phyloP scores from a whole-genome alignment of 2,797 vertebrate species.

The Tangara arthus region DNA sequence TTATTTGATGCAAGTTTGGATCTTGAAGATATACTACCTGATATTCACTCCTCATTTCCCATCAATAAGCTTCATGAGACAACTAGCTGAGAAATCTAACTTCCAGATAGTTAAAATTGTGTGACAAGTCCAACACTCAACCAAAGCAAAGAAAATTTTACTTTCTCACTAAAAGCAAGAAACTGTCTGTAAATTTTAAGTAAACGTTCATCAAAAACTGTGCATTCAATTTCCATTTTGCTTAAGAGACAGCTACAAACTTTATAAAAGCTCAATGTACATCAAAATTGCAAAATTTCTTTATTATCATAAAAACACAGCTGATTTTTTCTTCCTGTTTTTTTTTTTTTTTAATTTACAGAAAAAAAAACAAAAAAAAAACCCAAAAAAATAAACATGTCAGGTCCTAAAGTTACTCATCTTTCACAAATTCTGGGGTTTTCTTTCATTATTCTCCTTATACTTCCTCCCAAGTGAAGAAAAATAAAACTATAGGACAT shows the following conservation, averaged over 20 bases:
- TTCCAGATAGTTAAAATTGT: not conserved
- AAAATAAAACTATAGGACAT: not conserved
- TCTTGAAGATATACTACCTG: not conserved
- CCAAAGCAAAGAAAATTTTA: not conserved
- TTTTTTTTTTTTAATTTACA: too few relatives aligned
- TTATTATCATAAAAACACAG: not conserved
- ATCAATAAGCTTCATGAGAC: not conserved
- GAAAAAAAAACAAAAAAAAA: not conserved
- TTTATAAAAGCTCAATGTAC: not conserved
- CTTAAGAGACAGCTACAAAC: not conserved
- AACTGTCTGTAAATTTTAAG: not conserved
- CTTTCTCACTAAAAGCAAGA: not conserved
- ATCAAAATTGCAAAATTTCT: not conserved
- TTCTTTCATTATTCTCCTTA: not conserved
- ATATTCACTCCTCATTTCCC: not conserved
- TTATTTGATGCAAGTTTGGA: not conserved
- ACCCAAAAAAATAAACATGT: not conserved
- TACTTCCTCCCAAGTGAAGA: fast-evolving
- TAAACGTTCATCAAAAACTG: not conserved
- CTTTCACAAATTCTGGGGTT: not conserved
- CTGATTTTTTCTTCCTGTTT: not conserved
- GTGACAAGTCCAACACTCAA: not conserved
- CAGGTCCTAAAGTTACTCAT: not conserved
- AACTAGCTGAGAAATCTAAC: not conserved
- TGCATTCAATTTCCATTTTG: not conserved